Base-by-base conservation (phyloP, 2,888 invertebrate species). In the Callimorpha dominula region DNA sequence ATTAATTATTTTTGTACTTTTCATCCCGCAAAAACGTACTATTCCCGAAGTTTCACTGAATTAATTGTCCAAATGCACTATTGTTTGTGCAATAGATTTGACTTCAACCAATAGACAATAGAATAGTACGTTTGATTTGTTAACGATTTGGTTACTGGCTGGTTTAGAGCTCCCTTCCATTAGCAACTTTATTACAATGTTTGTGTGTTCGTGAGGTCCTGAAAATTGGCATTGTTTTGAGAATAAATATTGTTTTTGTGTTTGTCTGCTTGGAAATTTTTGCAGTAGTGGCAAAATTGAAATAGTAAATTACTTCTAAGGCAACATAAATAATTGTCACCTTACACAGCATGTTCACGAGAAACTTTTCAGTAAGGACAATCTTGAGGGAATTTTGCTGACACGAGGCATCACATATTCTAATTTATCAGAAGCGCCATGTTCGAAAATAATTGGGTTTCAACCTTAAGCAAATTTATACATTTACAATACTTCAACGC, bases 301-400 rank as follows among this genome's bases (percentile, higher is more conserved):
- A 17, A 52, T 7, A 0, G 17, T 54, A 52, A 52, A 17, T 52
- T 7, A 52, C 17, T 54, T n/a, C 9, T 1, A 49, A 49, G 12
- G n/a, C 62, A 52, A 52, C 17, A 1, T 15, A 54, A 75, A 72
- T 17, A 17, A 67, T 71, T 14, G 46, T 42, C 73, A 77, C 76
- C 67, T 63, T 72, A 82, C 6, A 65, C 74, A 75, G 76, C 72
- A 76, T 78, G 79, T 82, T 74, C 75, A 67, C 43, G 62, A 20
- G 43, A 74, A 84, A 84, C 65, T 84, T 80, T 81, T 67, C 17
- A 17, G 70, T 31, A 72, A 63, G 31, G 75, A 76, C 73, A 71
- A 75, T 77, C 76, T 57, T 50, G 70, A 54, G 69, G 64, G 68
- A 78, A 78, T 75, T 82, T 65, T 65, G 42, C 69, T 68, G 68